phyloP scores from a whole-genome alignment of 64 coral and sea anemone species.

The Pachyseris speciosa region DNA sequence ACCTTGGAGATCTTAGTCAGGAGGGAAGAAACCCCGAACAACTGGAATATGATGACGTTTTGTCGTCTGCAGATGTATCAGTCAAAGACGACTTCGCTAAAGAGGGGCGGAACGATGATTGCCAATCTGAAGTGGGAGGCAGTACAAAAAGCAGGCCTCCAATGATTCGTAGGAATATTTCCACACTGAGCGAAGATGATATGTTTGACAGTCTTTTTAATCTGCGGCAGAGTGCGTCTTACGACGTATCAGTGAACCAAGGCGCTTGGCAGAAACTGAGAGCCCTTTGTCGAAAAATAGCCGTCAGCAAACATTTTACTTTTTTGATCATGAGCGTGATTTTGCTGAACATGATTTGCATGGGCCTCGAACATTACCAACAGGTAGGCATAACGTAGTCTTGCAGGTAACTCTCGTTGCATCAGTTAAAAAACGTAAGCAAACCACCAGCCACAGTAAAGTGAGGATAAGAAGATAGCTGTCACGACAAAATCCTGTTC shows the following conservation, averaged over 20 bases:
- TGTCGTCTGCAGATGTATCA: not conserved
- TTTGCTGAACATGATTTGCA: conserved; percentile 85
- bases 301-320: conserved; percentile 76
- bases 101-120: not conserved
- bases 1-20: not conserved
- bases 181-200: conserved; percentile 46
- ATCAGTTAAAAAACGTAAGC: no score
- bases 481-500: no score
- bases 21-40: not conserved
- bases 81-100: not conserved
- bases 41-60: not conserved
- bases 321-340: conserved; percentile 83
- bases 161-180: not conserved
- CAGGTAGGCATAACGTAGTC: conserved; percentile 56
- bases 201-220: conserved; percentile 87
- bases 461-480: no score
- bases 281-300: conserved; percentile 50
- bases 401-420: no score
- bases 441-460: no score
- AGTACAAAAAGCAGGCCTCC: not conserved
- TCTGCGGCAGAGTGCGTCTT: conserved; percentile 81
- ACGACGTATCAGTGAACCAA: conserved; percentile 53
- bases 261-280: conserved; percentile 58
- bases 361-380: conserved; percentile 87
- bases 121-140: not conserved